phyloP scores from a whole-genome alignment of 2,888 invertebrate genomes.

The Aphodius sticticus region DNA sequence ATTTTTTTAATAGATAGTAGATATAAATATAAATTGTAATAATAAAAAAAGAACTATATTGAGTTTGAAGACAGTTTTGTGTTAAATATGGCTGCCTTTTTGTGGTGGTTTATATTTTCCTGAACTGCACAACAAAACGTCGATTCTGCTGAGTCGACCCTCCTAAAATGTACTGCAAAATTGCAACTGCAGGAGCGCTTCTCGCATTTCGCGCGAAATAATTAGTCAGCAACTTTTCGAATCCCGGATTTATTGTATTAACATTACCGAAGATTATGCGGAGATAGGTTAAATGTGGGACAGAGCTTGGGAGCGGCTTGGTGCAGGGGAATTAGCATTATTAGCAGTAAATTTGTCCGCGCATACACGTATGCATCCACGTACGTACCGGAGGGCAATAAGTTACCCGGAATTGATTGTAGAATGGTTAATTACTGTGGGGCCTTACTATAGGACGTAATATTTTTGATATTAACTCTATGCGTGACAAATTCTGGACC shows the following conservation, averaged over 20 bases:
- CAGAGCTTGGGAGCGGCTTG: neutral
- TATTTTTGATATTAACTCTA: constrained; percentile 15
- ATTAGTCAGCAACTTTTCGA: neutral
- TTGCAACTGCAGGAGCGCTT: neutral
- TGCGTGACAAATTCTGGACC: constrained; percentile 18
- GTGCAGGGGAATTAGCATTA: neutral
- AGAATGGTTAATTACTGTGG: neutral
- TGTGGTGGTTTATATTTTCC: too few relatives aligned
- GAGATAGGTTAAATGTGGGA: neutral
- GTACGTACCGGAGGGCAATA: neutral
- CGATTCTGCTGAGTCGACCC: neutral
- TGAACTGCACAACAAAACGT: neutral
- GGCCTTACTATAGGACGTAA: neutral
- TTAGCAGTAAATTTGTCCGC: neutral
- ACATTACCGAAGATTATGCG: neutral
- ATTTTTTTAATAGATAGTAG: too few relatives aligned
- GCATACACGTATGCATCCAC: neutral
- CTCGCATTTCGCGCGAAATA: neutral
- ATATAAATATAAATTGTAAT: too few relatives aligned
- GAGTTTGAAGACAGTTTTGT: too few relatives aligned
- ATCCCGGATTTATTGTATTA: neutral
- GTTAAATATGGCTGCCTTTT: too few relatives aligned
- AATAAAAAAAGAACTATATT: too few relatives aligned
- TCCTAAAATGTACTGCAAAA: neutral
- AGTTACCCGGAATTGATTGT: neutral